Evolutionary conservation across 2,797 vertebrate species (phyloP).

Genomic region (Sarcoramphus papa): DNA sequence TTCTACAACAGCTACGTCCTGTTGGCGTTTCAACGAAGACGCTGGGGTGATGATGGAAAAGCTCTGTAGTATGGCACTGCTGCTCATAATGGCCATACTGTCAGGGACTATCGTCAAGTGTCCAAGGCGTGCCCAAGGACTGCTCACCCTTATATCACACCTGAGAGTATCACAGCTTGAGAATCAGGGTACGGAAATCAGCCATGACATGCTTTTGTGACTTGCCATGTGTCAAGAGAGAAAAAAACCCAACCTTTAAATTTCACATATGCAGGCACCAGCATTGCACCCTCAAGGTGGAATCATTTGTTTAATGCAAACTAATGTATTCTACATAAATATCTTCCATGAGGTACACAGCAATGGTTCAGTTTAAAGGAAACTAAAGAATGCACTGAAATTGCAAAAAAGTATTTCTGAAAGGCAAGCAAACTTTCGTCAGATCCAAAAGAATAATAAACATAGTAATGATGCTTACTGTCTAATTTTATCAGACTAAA

Average conservation of each 20-base stretch:
- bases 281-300: too few relatives aligned
- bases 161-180: neutral
- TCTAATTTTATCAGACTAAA: neutral
- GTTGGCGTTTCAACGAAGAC: neutral
- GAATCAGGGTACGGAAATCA: neutral
- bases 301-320: neutral
- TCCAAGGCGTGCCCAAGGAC: neutral
- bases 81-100: fast-evolving
- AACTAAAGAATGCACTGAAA: neutral
- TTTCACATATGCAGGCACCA: neutral
- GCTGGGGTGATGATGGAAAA: neutral
- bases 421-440: neutral
- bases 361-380: neutral
- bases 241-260: neutral
- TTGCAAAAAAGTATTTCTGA: neutral
- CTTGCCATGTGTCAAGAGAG: neutral
- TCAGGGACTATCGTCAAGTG: neutral
- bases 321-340: too few relatives aligned
- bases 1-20: neutral
- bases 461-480: neutral
- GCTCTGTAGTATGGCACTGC: neutral
- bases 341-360: neutral
- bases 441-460: neutral
- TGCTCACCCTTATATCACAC: neutral
- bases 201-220: neutral